Conservation (phyloP, 2,797 vertebrate species). For the Tamandua tetradactyla region DNA sequence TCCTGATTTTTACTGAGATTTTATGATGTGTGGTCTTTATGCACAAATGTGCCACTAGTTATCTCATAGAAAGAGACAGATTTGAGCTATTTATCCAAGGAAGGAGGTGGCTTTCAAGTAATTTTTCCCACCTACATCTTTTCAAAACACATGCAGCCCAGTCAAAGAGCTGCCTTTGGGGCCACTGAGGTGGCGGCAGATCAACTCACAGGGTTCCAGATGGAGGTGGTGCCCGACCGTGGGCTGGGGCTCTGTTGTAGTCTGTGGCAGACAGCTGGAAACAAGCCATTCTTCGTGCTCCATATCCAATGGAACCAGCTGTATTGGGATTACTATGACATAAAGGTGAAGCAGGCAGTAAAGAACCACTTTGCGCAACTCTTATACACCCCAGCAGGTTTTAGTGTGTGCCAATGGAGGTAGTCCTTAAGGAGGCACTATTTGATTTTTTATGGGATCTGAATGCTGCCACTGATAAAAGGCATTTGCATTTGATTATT, state of each 20-base stretch:
- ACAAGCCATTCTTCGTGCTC: conserved; percentile 96
- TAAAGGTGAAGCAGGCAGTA: conserved; percentile 93
- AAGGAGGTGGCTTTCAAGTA: not conserved
- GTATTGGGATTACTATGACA: conserved; percentile 94
- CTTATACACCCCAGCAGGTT: too few species aligned
- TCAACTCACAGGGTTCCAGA: conserved; percentile 68
- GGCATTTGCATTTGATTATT: too few species aligned
- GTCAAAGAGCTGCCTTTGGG: not conserved
- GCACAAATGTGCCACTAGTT: not conserved
- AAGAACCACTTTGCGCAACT: too few species aligned
- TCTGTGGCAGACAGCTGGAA: conserved; percentile 90
- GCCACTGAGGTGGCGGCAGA: not conserved
- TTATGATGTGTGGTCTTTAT: not conserved
- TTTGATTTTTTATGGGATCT: too few species aligned
- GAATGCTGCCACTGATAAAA: too few species aligned
- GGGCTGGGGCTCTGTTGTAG: conserved; percentile 78
- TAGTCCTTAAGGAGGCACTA: too few species aligned
- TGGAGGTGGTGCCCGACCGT: conserved; percentile 73
- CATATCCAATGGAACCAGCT: conserved; percentile 96
- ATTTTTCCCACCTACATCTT: not conserved
- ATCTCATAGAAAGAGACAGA: not conserved
- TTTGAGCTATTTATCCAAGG: not conserved
- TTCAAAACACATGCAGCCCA: too few species aligned
- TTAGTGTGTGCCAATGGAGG: too few species aligned
- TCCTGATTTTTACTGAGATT: not conserved